Percentiles rank a stretch among this genome's conserved stretches.
Conservation (phyloP, 2,888 invertebrate genomes). For the Anthoptus insignis region DNA sequence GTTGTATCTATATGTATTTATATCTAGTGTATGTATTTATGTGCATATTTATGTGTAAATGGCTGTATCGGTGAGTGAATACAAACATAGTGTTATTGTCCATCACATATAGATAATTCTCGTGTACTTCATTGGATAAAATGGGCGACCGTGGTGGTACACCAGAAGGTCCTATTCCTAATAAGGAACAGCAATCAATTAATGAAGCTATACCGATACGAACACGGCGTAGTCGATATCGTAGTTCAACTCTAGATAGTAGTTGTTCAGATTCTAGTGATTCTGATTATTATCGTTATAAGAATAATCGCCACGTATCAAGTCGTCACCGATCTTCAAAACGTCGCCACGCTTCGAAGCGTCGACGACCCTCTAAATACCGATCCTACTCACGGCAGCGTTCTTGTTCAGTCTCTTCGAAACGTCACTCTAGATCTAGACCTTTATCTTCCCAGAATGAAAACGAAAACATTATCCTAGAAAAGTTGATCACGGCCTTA, state of each 20-base stretch:
- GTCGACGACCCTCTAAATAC: neutral
- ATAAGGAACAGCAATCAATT: neutral
- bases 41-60: too few relatives aligned
- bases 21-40: too few relatives aligned
- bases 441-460: neutral
- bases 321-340: neutral
- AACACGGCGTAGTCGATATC: neutral
- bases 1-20: too few relatives aligned
- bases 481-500: neutral
- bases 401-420: neutral
- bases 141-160: neutral
- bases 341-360: neutral
- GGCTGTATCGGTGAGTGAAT: too few relatives aligned
- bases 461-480: neutral
- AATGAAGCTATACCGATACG: neutral
- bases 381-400: neutral
- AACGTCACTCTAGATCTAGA: neutral
- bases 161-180: neutral
- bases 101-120: too few relatives aligned
- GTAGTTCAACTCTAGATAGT: neutral
- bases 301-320: neutral
- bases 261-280: neutral
- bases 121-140: too few relatives aligned
- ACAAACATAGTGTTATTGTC: too few relatives aligned
- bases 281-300: neutral